Conservation (phyloP, 1,140 invertebrate genomes). For the Riptortus pedestris region DNA sequence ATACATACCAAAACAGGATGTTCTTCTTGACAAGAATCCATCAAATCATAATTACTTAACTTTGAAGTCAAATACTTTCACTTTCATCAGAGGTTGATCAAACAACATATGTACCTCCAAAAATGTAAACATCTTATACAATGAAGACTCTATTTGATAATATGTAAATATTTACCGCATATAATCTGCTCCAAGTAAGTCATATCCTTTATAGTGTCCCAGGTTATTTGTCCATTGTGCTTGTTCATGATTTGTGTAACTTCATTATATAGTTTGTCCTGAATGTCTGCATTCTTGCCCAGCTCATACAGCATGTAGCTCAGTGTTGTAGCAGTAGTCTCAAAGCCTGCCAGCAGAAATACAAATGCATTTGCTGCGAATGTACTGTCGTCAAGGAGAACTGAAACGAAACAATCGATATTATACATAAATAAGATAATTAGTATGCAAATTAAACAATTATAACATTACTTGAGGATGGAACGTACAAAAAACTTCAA, state of each 20-base stretch:
- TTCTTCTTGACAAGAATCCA: no score
- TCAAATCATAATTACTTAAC: no score
- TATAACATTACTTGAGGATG: no score
- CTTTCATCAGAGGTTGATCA: no score
- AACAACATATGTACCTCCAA: neutral
- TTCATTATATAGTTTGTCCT: conserved; percentile 48
- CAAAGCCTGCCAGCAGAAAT: conserved; percentile 57
- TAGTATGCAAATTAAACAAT: no score
- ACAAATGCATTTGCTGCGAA: conserved; percentile 44
- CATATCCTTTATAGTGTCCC: conserved; percentile 38
- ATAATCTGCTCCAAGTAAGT: conserved; percentile 34
- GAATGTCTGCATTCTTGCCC: conserved; percentile 49
- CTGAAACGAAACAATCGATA: neutral
- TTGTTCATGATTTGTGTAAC: conserved; percentile 42
- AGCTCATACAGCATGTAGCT: conserved; percentile 50
- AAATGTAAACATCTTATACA: neutral
- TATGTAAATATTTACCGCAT: neutral
- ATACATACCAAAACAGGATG: no score
- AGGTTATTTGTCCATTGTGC: conserved; percentile 33
- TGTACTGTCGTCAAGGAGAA: neutral
- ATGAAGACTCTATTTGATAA: neutral
- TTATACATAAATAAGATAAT: no score
- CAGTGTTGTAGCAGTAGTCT: conserved; percentile 39
- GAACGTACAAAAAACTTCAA: no score
- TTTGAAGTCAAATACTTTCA: no score